Percentiles rank a stretch among this genome's conserved stretches.
These are phyloP conservation scores for Macropus fuliginosus DNA, from an alignment of 2,797 vertebrate genomes.

Conservation along the genomic window DNA sequence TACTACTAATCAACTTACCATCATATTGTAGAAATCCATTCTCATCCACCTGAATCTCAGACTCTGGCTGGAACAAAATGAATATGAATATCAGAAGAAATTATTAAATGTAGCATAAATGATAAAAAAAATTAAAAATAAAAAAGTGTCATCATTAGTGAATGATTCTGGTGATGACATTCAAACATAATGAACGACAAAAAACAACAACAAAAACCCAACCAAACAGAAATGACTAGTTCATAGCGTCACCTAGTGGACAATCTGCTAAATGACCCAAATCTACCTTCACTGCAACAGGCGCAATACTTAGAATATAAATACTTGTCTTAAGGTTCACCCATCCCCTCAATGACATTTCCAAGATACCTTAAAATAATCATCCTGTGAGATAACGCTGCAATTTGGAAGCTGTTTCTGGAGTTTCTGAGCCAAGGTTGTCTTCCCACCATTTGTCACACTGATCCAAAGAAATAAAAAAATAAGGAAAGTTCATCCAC, in stretches of 20 bases:
- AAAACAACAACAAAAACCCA: not conserved
- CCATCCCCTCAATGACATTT: conserved; percentile 1
- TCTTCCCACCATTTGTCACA: conserved; percentile 96
- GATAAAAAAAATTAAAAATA: conserved; percentile 5
- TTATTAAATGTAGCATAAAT: conserved; percentile 15
- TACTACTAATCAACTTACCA: conserved; percentile 85
- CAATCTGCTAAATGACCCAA: not conserved
- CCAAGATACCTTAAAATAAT: conserved; percentile 93
- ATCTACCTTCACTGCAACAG: not conserved
- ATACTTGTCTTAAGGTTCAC: conserved; percentile 5
- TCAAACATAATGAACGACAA: not conserved
- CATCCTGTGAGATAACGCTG: conserved; percentile 91
- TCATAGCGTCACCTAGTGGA: conserved; percentile 65
- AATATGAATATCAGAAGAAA: conserved; percentile 63
- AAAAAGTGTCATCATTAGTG: conserved; percentile 33
- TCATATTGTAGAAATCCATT: conserved; percentile 95
- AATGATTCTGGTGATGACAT: not conserved
- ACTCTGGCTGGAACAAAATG: conserved; percentile 87
- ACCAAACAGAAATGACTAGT: not conserved
- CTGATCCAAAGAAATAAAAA: conserved; percentile 82
- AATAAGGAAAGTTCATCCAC: not conserved
- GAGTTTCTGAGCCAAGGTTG: conserved; percentile 90
- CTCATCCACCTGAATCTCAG: conserved; percentile 89
- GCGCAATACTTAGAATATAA: not conserved
- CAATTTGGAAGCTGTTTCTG: conserved; percentile 90